These are phyloP conservation scores for Calyptommatus sinebrachiatus DNA, from an alignment of 2,113 vertebrate genomes.

Conservation along the genomic window DNA sequence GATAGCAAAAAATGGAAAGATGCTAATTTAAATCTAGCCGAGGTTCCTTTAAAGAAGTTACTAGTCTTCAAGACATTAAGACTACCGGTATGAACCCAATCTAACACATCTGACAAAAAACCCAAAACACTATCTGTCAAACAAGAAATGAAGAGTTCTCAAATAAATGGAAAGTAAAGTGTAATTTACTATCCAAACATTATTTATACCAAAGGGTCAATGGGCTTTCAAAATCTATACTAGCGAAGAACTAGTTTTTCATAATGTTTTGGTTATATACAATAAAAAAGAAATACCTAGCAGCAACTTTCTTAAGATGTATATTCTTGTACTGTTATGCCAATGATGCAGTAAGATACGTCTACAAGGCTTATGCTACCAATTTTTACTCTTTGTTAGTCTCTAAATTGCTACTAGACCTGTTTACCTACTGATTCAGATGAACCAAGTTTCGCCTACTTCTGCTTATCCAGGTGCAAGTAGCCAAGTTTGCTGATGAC, in stretches of 20 bases:
- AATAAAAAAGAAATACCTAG: neutral
- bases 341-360: no score
- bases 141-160: neutral
- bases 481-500: no score
- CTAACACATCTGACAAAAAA: neutral
- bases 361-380: no score
- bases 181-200: neutral
- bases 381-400: no score
- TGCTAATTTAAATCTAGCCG: neutral
- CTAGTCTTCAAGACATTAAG: neutral
- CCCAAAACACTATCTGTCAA: neutral
- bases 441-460: no score
- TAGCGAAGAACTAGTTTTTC: neutral
- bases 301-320: neutral
- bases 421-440: no score
- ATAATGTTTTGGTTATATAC: neutral
- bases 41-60: neutral
- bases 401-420: no score
- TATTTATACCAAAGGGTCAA: neutral
- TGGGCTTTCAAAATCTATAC: neutral
- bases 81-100: neutral
- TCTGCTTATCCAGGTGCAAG: no score
- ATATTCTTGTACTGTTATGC: neutral
- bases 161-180: neutral
- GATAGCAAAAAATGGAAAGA: neutral